Conservation (phyloP, 2,113 vertebrate species). For the Vimba vimba region DNA sequence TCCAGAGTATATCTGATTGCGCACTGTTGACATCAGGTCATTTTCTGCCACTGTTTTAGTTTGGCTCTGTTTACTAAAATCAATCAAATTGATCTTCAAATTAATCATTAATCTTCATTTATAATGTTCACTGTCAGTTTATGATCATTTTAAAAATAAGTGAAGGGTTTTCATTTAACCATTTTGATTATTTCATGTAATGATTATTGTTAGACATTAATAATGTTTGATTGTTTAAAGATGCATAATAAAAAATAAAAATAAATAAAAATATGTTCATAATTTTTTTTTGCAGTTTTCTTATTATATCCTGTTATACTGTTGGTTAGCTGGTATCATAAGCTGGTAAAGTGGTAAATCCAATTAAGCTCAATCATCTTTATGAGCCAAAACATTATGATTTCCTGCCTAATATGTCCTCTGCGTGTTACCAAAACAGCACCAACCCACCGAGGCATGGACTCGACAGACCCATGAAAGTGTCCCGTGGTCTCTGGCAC, state of each 20-base stretch:
- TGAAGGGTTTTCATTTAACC: neutral
- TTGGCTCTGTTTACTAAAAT: neutral
- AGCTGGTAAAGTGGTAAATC: neutral
- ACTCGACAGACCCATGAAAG: too few species aligned
- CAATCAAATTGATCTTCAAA: neutral
- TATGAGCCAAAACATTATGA: neutral
- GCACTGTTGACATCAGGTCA: neutral
- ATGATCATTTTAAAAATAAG: neutral
- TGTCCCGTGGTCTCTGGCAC: too few species aligned
- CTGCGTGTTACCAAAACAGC: too few species aligned
- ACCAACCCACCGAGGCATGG: too few species aligned
- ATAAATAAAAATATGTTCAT: neutral
- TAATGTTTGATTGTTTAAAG: neutral
- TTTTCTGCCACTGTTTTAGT: neutral
- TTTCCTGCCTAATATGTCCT: too few species aligned
- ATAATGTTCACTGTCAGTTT: neutral
- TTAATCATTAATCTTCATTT: neutral
- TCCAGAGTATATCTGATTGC: constrained; percentile 67
- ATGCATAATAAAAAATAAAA: neutral
- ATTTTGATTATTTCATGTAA: constrained; percentile 2
- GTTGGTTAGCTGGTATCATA: neutral
- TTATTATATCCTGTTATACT: neutral
- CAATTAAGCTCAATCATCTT: neutral
- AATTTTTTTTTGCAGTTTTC: neutral
- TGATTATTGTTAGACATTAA: neutral